A percentile compares a stretch with the other conserved stretches of the same genome.
Conservation (phyloP, 64 coral and sea anemone genomes). For the Pachyseris speciosa region DNA sequence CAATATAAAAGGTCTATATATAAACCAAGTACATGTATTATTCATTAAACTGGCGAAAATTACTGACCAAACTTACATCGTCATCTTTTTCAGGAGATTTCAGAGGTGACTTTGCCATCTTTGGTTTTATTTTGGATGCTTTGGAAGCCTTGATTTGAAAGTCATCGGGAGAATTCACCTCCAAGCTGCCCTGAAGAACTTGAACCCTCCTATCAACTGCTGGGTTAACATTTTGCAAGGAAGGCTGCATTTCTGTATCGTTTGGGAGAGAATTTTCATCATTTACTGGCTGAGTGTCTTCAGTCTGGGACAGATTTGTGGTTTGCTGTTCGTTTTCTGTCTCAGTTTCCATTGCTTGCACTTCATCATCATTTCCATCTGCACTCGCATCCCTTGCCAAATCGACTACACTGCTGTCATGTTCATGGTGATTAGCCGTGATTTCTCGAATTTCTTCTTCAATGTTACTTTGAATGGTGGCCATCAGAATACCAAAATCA, state of each 20-base stretch:
- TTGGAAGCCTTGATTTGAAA: conserved; percentile 38
- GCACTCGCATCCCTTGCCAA: not conserved
- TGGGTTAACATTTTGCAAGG: not conserved
- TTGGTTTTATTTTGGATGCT: not conserved
- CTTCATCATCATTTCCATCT: not conserved
- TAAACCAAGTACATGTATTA: not conserved
- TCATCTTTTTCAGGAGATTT: conserved; percentile 75
- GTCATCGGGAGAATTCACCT: conserved; percentile 34
- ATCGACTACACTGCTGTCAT: not conserved
- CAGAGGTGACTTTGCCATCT: conserved; percentile 23
- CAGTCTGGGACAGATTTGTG: not conserved
- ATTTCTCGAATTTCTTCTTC: conserved; percentile 1
- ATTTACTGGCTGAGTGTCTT: not conserved
- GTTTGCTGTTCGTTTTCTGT: not conserved
- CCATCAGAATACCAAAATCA: not conserved
- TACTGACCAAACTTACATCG: conserved; percentile 45
- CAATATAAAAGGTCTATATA: too few species aligned
- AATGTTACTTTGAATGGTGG: not conserved
- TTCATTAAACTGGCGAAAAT: not conserved
- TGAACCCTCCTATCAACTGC: not conserved
- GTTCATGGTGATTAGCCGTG: not conserved
- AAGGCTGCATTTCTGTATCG: not conserved
- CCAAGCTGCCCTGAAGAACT: not conserved
- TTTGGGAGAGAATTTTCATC: not conserved
- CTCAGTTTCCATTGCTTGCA: conserved; percentile 23